Conservation (phyloP, 1,140 invertebrate species). For the Bombus vancouverensis region DNA sequence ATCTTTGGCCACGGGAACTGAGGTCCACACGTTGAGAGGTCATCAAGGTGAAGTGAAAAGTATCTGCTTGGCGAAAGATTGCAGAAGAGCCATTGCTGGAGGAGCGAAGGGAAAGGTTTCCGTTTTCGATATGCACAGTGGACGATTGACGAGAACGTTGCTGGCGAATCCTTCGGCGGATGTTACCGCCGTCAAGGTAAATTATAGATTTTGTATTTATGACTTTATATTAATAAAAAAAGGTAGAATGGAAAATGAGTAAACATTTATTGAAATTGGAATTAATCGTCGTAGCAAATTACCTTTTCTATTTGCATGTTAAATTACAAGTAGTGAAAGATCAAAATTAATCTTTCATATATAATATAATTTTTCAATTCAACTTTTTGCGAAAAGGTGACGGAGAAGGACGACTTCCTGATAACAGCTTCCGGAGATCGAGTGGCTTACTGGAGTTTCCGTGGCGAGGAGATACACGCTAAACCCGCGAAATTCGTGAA, state of each 20-base stretch:
- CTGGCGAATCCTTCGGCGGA: slow-evolving; percentile 86
- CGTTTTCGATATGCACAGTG: slow-evolving; percentile 91
- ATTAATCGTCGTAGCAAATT: too few relatives aligned
- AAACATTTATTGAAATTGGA: too few relatives aligned
- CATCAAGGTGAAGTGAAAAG: slow-evolving; percentile 89
- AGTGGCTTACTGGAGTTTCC: slow-evolving; percentile 93
- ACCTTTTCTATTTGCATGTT: too few relatives aligned
- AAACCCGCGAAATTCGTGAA: slow-evolving; percentile 78
- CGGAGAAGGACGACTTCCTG: slow-evolving; percentile 91
- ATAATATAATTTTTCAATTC: neutral
- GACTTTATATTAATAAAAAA: too few relatives aligned
- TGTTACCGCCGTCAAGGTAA: slow-evolving; percentile 78
- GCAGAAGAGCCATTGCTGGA: slow-evolving; percentile 89
- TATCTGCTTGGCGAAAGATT: slow-evolving; percentile 90
- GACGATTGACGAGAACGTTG: slow-evolving; percentile 86
- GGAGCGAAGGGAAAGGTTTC: slow-evolving; percentile 89
- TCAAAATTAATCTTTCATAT: too few relatives aligned
- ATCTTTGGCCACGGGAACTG: slow-evolving; percentile 92
- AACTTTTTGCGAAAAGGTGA: slow-evolving; percentile 82
- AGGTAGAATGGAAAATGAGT: too few relatives aligned
- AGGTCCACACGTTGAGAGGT: slow-evolving; percentile 89
- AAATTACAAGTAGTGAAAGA: too few relatives aligned
- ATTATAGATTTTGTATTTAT: neutral
- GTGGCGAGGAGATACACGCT: slow-evolving; percentile 87
- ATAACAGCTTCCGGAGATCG: slow-evolving; percentile 90